A percentile compares a stretch with the other conserved stretches of the same genome.
Conservation (phyloP, 2,113 vertebrate species). For the Syrmaticus mikado region DNA sequence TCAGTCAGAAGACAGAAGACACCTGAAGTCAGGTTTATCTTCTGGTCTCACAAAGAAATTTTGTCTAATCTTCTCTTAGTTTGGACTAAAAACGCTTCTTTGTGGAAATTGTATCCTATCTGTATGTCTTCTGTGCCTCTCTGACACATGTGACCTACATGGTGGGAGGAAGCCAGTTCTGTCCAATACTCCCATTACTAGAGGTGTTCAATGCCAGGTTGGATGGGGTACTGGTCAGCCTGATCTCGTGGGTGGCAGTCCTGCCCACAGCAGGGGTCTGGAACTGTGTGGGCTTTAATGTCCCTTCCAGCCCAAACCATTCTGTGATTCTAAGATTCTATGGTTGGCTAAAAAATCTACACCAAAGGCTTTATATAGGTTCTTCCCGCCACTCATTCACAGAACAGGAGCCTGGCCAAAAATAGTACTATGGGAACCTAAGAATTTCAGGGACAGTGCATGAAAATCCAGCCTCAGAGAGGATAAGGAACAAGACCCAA, state of each 20-base stretch:
- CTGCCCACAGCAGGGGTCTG: no score
- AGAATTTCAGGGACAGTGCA: background rate
- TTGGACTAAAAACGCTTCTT: background rate
- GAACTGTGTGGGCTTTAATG: no score
- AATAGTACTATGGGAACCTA: background rate
- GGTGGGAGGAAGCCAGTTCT: background rate
- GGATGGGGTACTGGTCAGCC: no score
- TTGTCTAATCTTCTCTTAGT: background rate
- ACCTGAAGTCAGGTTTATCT: constrained; percentile 17
- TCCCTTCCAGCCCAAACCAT: no score
- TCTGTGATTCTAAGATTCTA: no score
- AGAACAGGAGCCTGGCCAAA: fast-evolving
- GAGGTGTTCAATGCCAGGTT: no score
- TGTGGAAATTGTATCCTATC: background rate
- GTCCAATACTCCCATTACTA: no score
- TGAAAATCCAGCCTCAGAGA: background rate
- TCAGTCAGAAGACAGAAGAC: constrained; percentile 2
- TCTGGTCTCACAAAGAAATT: constrained; percentile 17
- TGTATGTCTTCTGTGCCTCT: background rate
- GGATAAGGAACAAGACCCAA: background rate
- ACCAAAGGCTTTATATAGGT: fast-evolving
- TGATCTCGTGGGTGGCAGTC: no score
- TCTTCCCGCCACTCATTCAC: background rate
- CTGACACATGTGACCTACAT: background rate
- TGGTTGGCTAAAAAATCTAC: background rate